A percentile compares a stretch with the other conserved stretches of the same genome.
Conservation (phyloP, 2,113 vertebrate genomes). For the Muntiacus reevesi region DNA sequence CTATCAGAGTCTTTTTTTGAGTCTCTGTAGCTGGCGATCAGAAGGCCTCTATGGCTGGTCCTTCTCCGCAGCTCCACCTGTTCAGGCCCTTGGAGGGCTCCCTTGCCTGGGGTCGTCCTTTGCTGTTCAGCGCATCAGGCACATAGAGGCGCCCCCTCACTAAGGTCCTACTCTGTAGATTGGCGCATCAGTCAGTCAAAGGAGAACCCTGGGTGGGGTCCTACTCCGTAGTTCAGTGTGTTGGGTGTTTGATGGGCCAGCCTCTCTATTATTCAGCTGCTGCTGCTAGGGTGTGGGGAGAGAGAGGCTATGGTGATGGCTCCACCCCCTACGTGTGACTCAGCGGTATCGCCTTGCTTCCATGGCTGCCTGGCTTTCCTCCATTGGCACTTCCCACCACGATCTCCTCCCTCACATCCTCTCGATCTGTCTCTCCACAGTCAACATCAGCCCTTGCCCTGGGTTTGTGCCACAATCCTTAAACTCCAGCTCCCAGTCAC, state of each 20-base stretch:
- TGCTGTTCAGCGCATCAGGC: accelerated
- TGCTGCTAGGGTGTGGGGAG: neutral
- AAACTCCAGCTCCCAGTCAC: neutral
- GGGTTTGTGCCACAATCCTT: neutral
- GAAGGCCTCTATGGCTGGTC: neutral
- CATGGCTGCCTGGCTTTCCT: neutral
- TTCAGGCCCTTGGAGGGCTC: neutral
- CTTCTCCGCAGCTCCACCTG: neutral
- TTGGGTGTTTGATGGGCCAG: neutral
- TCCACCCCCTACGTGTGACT: neutral
- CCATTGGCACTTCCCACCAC: neutral
- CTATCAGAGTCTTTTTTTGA: neutral
- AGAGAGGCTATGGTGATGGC: neutral
- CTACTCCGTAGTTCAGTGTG: neutral
- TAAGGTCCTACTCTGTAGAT: neutral
- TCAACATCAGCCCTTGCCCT: neutral
- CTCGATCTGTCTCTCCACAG: neutral
- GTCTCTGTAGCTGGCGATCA: neutral
- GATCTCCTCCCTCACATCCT: neutral
- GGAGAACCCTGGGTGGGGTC: neutral
- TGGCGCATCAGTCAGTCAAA: neutral
- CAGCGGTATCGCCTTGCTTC: neutral
- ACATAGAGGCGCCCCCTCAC: neutral
- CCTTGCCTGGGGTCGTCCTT: neutral
- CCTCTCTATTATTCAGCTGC: neutral